Base-by-base conservation (phyloP, 1,140 invertebrate species). In the Streblospio benedicti region DNA sequence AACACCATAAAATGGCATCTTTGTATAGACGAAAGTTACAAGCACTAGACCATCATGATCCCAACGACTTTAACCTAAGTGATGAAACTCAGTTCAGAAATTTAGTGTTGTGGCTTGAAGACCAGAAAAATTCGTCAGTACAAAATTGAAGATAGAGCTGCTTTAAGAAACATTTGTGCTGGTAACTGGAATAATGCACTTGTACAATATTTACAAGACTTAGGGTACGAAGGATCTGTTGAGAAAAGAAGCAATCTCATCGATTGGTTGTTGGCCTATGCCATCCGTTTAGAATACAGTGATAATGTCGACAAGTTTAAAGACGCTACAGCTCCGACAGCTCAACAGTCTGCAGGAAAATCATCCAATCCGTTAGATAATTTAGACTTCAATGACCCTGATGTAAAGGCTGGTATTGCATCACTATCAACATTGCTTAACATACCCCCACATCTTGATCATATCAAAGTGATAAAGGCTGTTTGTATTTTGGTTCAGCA, bases 81-180 rank as follows among this genome's bases (percentile, higher is more conserved):
- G 91, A 92, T 80, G 81, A 85, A 66, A 83, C 85, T 60, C 83
- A 89, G 67, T 87, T 92, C 71, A 84, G 87, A 53, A 87, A 85
- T 68, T 78, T 92, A 30, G 81, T 95, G 20, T 71, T 88, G 1
- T 97, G 93, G 93, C 71, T 97, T 27, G 93, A 97, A 79, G 89
- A 94, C 74, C 90, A 94, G 74, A 93, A 91, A n/a, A 78, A 93
- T 96, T 65, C 84, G 92, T 18, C 84, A 87, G 67, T 92, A 92
- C 68, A 86, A 86, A 67, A 88, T 91, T 59, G 89, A 93, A 73
- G 87, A 91, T 60, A 79, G 91, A 25, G 83, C 83, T 61, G 79
- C 76, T 1, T 72, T 97, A 23, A 81, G 87, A 49, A 81, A 86
- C 60, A 82, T 86, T 4, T 74, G 80, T 51, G 80, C 81, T 20